These are phyloP conservation scores for Petrolisthes cinctipes DNA, from an alignment of 2,888 invertebrate genomes.

Conservation along the genomic window DNA sequence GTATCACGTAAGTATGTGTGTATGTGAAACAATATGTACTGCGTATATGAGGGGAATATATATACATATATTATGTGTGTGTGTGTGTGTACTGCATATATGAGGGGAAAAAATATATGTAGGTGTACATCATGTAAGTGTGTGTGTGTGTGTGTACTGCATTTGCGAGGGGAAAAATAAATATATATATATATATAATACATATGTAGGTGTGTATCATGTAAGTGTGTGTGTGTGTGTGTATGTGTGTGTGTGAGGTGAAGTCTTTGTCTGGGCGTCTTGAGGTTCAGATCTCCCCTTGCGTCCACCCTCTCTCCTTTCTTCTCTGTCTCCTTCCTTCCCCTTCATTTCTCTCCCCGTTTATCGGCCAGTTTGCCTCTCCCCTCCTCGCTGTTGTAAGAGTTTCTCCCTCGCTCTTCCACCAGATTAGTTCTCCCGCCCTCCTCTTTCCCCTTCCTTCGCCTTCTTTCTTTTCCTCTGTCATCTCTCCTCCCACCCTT, in stretches of 20 bases:
- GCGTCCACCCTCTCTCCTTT: conserved; percentile 11
- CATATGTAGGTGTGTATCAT: background rate
- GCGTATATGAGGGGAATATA: too few species aligned
- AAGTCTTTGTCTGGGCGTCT: conserved; percentile 10
- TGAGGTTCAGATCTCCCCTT: background rate
- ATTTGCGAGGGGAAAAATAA: too few species aligned
- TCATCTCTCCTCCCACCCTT: conserved; percentile 10
- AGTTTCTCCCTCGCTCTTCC: conserved; percentile 31
- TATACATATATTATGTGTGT: too few species aligned
- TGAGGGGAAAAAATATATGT: background rate
- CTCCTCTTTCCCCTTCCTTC: conserved; percentile 32
- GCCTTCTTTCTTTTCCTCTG: conserved; percentile 29
- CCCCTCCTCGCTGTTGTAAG: conserved; percentile 19
- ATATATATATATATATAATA: background rate
- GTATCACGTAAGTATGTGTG: too few species aligned
- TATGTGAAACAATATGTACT: too few species aligned
- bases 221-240: conserved; percentile 5
- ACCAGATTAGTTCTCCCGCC: conserved; percentile 25
- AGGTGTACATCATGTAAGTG: background rate
- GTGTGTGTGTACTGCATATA: too few species aligned
- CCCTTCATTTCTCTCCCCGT: conserved; percentile 39
- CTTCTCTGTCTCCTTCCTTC: conserved; percentile 17
- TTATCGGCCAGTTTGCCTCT: conserved; percentile 27
- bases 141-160: background rate
- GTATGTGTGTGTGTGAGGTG: background rate